Conservation (phyloP, 2,888 invertebrate genomes). For the Stenolophus ochropezus region DNA sequence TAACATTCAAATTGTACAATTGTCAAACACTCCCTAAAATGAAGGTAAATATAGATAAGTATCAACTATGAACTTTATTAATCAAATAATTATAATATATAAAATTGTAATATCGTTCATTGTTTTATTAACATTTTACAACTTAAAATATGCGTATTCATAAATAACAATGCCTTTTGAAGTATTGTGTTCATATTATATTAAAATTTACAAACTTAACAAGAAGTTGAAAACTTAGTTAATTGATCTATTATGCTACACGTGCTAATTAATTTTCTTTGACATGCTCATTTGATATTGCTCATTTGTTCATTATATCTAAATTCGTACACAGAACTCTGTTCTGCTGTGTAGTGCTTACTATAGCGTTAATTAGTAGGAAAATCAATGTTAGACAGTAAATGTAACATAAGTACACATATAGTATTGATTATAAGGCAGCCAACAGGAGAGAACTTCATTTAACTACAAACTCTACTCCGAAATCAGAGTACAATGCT, state of each 20-base stretch:
- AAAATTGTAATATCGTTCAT: neutral
- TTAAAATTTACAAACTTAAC: neutral
- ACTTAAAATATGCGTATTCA: too few relatives aligned
- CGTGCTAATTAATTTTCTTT: too few relatives aligned
- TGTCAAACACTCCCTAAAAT: constrained; percentile 8
- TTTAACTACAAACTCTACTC: neutral
- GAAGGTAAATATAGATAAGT: neutral
- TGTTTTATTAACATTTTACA: neutral
- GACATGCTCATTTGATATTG: neutral
- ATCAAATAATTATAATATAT: neutral
- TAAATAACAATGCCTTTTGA: too few relatives aligned
- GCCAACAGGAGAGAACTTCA: neutral
- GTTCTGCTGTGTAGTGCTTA: neutral
- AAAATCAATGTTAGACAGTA: neutral
- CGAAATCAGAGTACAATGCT: too few relatives aligned
- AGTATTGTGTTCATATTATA: neutral
- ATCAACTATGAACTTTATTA: neutral
- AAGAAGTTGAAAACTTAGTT: neutral
- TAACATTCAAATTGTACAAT: neutral
- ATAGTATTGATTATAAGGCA: neutral
- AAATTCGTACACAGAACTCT: neutral
- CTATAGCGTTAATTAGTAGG: neutral
- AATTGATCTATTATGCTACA: neutral
- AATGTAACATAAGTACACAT: neutral
- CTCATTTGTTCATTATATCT: neutral